A percentile compares a stretch with the other conserved stretches of the same genome.
phyloP scores from a whole-genome alignment of 2,888 invertebrate species.

The Protophormia terraenovae region DNA sequence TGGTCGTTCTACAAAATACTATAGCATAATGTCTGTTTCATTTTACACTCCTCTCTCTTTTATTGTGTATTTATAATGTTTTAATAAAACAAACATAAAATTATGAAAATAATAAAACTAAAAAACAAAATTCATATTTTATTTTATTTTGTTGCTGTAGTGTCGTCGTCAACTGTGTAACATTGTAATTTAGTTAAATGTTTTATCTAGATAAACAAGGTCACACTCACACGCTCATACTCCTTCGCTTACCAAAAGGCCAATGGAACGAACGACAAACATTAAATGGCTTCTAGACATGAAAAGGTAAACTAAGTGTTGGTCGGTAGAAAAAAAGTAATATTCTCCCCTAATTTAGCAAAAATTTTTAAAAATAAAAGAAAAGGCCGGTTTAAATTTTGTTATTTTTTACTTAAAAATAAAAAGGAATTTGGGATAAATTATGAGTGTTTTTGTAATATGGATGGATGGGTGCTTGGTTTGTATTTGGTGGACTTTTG shows the following conservation, averaged over 20 bases:
- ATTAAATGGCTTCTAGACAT: slow-evolving; percentile 41
- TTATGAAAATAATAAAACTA: too few species aligned
- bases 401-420: not conserved
- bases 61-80: too few species aligned
- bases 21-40: too few species aligned
- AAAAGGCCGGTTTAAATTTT: not conserved
- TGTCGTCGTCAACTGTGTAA: slow-evolving; percentile 38
- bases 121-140: too few species aligned
- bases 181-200: slow-evolving; percentile 66
- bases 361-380: not conserved
- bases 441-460: slow-evolving; percentile 41
- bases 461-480: not conserved
- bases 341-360: slow-evolving; percentile 31
- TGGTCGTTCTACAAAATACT: too few species aligned
- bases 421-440: slow-evolving; percentile 28
- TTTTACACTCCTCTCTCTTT: too few species aligned
- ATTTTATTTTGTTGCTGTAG: too few species aligned
- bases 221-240: slow-evolving; percentile 46
- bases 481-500: not conserved
- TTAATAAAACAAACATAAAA: too few species aligned
- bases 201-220: slow-evolving; percentile 68
- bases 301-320: not conserved
- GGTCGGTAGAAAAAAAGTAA: not conserved
- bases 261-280: not conserved
- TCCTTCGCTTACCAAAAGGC: not conserved